Base-by-base conservation (phyloP, 2,888 invertebrate species). In the Cephus nigrinus region DNA sequence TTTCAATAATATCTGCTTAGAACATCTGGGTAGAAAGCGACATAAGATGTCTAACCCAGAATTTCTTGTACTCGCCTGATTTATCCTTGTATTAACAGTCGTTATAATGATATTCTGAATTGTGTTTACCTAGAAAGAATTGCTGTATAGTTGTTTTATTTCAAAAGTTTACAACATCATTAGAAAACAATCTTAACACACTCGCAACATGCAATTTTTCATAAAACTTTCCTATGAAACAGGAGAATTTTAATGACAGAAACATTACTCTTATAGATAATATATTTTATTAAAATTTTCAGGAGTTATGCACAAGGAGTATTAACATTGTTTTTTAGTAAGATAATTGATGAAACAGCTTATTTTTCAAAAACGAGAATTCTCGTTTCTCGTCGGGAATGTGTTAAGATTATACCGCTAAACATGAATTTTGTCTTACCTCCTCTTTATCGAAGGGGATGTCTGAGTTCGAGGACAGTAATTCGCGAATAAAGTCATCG, bases 31-130 rank as follows among this genome's bases (percentile, higher is more conserved):
- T 40, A 89, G 75, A 72, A 86, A 81, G 12, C 83, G 76, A 11
- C 81, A 77, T 30, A 91, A 79, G 34, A 88, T 75, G 40, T 84
- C 76, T 4, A 91, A 82, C 31, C 88, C 89, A 31, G 82, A 80
- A 31, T 76, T 78, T 32, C 88, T 82, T 23, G 88, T 87, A 30
- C 76, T 78, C 32, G 86, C 80, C 75, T 87, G 82, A 82, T 89
- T 90, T 68, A 91, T 78, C 73, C 84, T 84, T 34, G 80, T 82
- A 82, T 91, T 91, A 4, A 90, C 81, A 36, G 79, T 80, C 15
- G 87, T 79, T 77, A 89, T 80, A 40, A 88, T 78, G 2, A 69
- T 23, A 78, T 83, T 85, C 76, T 86, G 84, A 11, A 85, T 55
- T 69, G 33, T 75, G 36, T 84, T 82, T 5, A 87, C 81, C 90